A percentile compares a stretch with the other conserved stretches of the same genome.
Evolutionary conservation across 2,797 vertebrate species (phyloP).

Genomic region (Zalophus californianus): DNA sequence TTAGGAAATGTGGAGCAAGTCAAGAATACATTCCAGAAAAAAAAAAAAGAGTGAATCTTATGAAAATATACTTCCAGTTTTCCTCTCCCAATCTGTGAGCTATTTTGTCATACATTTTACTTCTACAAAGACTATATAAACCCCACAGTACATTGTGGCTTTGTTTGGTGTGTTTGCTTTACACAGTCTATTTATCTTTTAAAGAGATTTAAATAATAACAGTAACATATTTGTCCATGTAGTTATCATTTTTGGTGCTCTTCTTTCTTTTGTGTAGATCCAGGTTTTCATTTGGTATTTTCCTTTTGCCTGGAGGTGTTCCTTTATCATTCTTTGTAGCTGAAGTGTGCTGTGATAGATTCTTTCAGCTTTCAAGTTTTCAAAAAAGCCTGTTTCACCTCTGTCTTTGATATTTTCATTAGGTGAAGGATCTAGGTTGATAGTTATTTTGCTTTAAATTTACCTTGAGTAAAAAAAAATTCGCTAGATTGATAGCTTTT

Average conservation of each 20-base stretch:
- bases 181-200: background rate
- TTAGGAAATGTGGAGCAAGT: background rate
- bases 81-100: background rate
- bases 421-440: background rate
- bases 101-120: background rate
- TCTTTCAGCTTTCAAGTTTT: background rate
- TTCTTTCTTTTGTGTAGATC: background rate
- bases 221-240: background rate
- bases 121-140: background rate
- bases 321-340: background rate
- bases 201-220: background rate
- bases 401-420: background rate
- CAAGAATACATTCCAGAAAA: too few relatives aligned
- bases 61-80: background rate
- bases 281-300: background rate
- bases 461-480: background rate
- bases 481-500: background rate
- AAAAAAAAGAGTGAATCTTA: background rate
- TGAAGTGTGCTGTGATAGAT: background rate
- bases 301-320: background rate
- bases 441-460: background rate
- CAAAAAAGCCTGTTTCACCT: background rate
- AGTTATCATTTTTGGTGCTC: background rate
- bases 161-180: background rate
- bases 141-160: background rate